Evolutionary conservation across 1,140 invertebrate species (phyloP).

Genomic region (Panulirus ornatus): DNA sequence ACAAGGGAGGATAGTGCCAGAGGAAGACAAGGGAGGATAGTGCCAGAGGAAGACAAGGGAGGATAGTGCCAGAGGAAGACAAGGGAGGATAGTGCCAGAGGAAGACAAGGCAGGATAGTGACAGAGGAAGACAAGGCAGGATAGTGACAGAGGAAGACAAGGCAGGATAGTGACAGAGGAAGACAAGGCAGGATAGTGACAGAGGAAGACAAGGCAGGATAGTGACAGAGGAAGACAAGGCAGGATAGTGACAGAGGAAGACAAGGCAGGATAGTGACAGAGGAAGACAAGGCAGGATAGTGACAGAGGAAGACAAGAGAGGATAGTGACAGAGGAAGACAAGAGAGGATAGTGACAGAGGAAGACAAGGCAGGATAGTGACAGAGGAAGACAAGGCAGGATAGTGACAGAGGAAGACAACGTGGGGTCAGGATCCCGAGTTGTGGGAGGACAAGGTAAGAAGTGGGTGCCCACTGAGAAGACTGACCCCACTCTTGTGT

Average conservation of each 20-base stretch:
- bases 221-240: not conserved
- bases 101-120: not conserved
- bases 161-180: conserved; percentile 1
- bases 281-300: not conserved
- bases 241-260: not conserved
- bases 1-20: not conserved
- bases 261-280: not conserved
- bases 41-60: not conserved
- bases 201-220: not conserved
- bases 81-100: not conserved
- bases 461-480: not conserved
- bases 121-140: no score
- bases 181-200: not conserved
- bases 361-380: no score
- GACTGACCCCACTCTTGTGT: no score
- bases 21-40: not conserved
- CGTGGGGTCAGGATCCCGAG: not conserved
- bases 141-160: not conserved
- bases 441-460: not conserved
- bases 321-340: not conserved
- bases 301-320: not conserved
- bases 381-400: not conserved
- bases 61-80: not conserved
- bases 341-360: not conserved
- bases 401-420: not conserved